Percentiles rank a stretch among this genome's conserved stretches.
phyloP scores from a whole-genome alignment of 2,797 vertebrate species.

The Sarcoramphus papa region DNA sequence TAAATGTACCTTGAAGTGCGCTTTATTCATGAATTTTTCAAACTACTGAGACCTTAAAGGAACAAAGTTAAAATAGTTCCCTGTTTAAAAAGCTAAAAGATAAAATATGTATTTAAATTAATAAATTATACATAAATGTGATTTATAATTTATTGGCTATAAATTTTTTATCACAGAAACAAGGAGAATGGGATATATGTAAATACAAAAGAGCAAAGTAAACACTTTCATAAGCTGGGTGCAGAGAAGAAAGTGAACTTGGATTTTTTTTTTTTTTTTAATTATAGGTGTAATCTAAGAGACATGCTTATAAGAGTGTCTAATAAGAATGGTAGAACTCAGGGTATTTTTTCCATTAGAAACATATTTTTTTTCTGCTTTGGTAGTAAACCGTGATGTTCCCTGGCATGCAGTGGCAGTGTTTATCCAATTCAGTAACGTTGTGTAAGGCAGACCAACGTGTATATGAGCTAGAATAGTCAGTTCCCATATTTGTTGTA shows the following conservation, averaged over 20 bases:
- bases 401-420: background rate
- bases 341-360: background rate
- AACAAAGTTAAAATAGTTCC: slow-evolving; percentile 61
- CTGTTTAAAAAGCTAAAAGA: slow-evolving; percentile 69
- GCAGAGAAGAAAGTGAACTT: slow-evolving; percentile 14
- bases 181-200: slow-evolving; percentile 79
- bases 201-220: slow-evolving; percentile 83
- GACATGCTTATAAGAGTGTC: background rate
- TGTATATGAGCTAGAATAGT: background rate
- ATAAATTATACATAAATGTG: slow-evolving; percentile 83
- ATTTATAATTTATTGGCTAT: slow-evolving; percentile 88
- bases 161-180: slow-evolving; percentile 90
- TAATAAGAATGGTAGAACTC: background rate
- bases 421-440: slow-evolving; percentile 29
- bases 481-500: background rate
- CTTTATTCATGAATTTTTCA: slow-evolving; percentile 74
- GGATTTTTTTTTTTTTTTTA: background rate
- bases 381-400: slow-evolving; percentile 16
- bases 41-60: slow-evolving; percentile 67
- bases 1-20: slow-evolving; percentile 66
- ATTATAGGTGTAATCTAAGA: background rate
- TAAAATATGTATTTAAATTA: slow-evolving; percentile 80
- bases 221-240: slow-evolving; percentile 79
- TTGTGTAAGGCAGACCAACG: background rate
- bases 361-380: background rate